A percentile compares a stretch with the other conserved stretches of the same genome.
Evolutionary conservation across 2,888 invertebrate genomes (phyloP).

Genomic region (Tuta absoluta): DNA sequence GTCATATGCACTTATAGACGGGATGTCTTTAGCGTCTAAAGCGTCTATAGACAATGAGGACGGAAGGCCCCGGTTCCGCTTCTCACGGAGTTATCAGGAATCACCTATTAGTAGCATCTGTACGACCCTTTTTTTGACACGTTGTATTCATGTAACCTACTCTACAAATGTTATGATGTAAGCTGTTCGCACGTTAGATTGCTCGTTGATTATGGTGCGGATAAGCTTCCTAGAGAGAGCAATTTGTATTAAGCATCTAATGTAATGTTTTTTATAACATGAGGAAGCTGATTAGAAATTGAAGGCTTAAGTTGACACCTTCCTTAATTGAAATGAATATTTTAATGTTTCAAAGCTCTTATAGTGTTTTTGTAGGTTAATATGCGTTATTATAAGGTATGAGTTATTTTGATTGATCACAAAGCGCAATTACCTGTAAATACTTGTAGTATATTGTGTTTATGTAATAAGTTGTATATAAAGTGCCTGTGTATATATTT

Average conservation of each 20-base stretch:
- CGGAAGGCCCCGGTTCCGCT: conserved; percentile 68
- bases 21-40: conserved; percentile 50
- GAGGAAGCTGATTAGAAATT: not conserved
- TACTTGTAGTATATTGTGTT: too few species aligned
- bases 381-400: too few species aligned
- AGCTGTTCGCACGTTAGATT: conserved; percentile 16
- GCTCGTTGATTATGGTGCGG: conserved; percentile 10
- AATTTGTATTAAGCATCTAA: conserved; percentile 2
- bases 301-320: not conserved
- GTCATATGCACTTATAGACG: conserved; percentile 40
- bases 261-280: not conserved
- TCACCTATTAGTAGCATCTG: conserved; percentile 35
- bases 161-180: conserved; percentile 13
- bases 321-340: not conserved
- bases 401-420: too few species aligned
- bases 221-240: conserved; percentile 11
- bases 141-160: conserved; percentile 14
- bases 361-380: not conserved
- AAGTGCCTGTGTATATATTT: too few species aligned
- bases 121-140: conserved; percentile 18
- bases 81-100: conserved; percentile 56
- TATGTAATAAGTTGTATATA: too few species aligned
- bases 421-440: too few species aligned
- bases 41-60: conserved; percentile 65
- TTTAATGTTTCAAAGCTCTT: not conserved